Evolutionary conservation across 1,140 invertebrate species (phyloP).

Genomic region (Orchestia grillus): DNA sequence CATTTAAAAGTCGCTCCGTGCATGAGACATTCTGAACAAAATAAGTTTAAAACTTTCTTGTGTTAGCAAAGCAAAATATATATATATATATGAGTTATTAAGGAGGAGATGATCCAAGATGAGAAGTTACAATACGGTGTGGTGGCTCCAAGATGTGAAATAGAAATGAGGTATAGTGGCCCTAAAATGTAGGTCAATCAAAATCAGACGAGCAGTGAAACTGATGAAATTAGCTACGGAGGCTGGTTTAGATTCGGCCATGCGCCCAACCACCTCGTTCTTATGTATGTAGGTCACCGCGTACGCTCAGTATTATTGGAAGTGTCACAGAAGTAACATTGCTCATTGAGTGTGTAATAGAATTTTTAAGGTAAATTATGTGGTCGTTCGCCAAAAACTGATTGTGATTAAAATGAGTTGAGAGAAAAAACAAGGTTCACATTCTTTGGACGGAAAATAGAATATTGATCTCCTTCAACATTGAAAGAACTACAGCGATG

Average conservation of each 20-base stretch:
- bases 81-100: too few species aligned
- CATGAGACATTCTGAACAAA: too few species aligned
- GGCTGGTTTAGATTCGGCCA: background rate
- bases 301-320: background rate
- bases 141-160: too few species aligned
- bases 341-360: background rate
- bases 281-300: background rate
- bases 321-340: background rate
- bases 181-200: background rate
- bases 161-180: background rate
- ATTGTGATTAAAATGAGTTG: background rate
- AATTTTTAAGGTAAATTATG: background rate
- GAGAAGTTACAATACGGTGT: too few species aligned
- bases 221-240: background rate
- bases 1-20: too few species aligned
- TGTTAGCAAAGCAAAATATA: too few species aligned
- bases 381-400: background rate
- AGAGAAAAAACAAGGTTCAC: background rate
- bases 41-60: too few species aligned
- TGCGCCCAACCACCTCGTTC: background rate
- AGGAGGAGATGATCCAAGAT: too few species aligned
- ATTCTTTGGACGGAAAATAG: background rate
- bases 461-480: too few species aligned
- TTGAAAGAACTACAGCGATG: background rate
- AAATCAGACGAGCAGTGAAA: background rate